These are phyloP conservation scores for Drosophila seguyi DNA, from an alignment of 1,140 invertebrate genomes.

Conservation along the genomic window DNA sequence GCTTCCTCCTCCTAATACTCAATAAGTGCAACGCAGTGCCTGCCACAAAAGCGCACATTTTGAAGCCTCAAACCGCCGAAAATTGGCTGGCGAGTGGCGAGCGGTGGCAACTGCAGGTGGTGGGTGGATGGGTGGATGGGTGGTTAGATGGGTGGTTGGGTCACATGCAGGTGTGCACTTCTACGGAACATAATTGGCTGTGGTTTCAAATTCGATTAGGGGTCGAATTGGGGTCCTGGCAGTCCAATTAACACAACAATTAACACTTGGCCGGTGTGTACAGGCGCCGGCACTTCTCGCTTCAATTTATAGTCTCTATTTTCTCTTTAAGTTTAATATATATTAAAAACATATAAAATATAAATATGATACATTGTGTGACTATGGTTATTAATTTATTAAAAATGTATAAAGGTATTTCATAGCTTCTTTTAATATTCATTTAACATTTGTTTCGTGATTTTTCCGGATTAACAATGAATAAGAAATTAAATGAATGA, in stretches of 20 bases:
- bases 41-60: constrained; percentile 10
- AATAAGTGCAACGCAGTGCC: neutral
- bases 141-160: no score
- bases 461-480: no score
- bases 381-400: no score
- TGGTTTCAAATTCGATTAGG: constrained; percentile 12
- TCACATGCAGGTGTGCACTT: neutral
- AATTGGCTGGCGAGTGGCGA: neutral
- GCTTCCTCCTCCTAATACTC: neutral
- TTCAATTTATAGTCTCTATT: neutral
- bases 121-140: no score
- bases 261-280: neutral
- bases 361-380: neutral
- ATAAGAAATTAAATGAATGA: no score
- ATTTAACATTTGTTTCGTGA: neutral
- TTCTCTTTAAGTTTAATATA: neutral
- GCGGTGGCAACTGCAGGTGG: no score
- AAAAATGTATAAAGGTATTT: no score
- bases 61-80: constrained; percentile 1
- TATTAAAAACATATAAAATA: neutral
- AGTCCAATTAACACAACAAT: constrained; percentile 12
- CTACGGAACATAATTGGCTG: constrained; percentile 2
- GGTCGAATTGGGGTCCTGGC: constrained; percentile 8
- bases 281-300: neutral
- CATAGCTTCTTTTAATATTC: neutral